Conservation (phyloP, 1,140 invertebrate genomes). For the Maconellicoccus hirsutus region DNA sequence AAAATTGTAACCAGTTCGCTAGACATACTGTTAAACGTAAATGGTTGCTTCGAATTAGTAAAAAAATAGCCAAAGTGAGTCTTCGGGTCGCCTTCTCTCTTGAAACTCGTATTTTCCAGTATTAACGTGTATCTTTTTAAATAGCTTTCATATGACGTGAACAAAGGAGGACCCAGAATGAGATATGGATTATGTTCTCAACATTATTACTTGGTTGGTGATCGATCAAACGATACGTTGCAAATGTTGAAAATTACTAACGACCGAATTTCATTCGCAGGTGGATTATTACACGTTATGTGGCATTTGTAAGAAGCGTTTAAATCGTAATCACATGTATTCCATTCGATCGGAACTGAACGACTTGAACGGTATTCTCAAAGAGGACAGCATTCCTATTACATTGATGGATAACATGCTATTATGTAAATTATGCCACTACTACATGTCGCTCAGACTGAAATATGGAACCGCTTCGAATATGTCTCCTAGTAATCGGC, state of each 20-base stretch:
- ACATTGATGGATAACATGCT: conserved; percentile 45
- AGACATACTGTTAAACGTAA: conserved; percentile 59
- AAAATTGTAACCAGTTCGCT: conserved; percentile 47
- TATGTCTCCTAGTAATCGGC: conserved; percentile 40
- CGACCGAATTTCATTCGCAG: conserved; percentile 22
- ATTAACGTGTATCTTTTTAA: not conserved
- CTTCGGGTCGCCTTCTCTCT: no score
- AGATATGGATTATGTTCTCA: conserved; percentile 39
- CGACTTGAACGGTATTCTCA: conserved; percentile 52
- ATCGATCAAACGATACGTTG: no score
- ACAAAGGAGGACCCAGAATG: not conserved
- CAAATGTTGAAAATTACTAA: not conserved
- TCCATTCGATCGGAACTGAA: conserved; percentile 43
- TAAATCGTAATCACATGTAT: conserved; percentile 47
- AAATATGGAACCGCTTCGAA: conserved; percentile 43
- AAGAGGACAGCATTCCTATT: conserved; percentile 53
- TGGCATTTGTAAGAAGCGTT: conserved; percentile 55
- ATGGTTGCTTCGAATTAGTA: conserved; percentile 60
- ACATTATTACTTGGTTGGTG: conserved; percentile 38
- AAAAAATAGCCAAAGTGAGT: conserved; percentile 51
- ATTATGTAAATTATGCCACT: conserved; percentile 65
- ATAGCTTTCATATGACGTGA: not conserved
- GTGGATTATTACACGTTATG: conserved; percentile 59
- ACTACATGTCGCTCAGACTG: conserved; percentile 55
- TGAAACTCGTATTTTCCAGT: no score